Conservation (phyloP, 2,888 invertebrate genomes). For the Geotrupes spiniger region DNA sequence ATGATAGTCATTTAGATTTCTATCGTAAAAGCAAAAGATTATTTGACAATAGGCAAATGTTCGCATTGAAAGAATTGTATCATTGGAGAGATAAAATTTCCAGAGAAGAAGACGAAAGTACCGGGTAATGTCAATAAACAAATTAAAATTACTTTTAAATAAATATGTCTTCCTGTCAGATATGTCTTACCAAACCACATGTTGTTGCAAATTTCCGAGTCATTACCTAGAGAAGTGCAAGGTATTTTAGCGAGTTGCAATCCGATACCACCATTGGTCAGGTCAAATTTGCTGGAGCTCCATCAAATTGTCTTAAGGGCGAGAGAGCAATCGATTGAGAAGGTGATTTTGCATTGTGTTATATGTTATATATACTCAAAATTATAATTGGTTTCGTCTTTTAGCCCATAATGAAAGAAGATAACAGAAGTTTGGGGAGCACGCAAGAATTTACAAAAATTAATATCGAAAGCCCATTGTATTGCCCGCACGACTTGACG, state of each 20-base stretch:
- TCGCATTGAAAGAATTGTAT: slow-evolving; percentile 77
- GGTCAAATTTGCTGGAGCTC: slow-evolving; percentile 55
- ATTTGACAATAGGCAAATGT: slow-evolving; percentile 83
- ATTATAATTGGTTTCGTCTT: slow-evolving; percentile 29
- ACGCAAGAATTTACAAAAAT: slow-evolving; percentile 43
- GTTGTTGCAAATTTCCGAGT: slow-evolving; percentile 86
- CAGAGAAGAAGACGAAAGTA: slow-evolving; percentile 86
- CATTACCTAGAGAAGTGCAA: slow-evolving; percentile 85
- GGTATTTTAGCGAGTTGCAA: slow-evolving; percentile 91
- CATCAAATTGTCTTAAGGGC: slow-evolving; percentile 70
- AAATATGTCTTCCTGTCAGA: slow-evolving; percentile 47
- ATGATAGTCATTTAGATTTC: slow-evolving; percentile 71
- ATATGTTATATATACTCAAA: slow-evolving; percentile 7
- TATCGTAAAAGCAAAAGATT: slow-evolving; percentile 73
- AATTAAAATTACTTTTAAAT: neutral
- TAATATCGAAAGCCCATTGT: slow-evolving; percentile 55
- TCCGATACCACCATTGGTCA: slow-evolving; percentile 78
- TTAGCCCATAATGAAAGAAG: slow-evolving; percentile 53
- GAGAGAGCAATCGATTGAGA: slow-evolving; percentile 64
- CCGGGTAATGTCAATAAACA: slow-evolving; percentile 56
- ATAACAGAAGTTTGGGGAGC: slow-evolving; percentile 43
- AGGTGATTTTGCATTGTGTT: slow-evolving; percentile 48
- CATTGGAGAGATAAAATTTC: slow-evolving; percentile 87
- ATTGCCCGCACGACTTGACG: slow-evolving; percentile 63
- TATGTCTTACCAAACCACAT: slow-evolving; percentile 96